phyloP scores from a whole-genome alignment of 2,797 vertebrate genomes.

The Malurus leucopterus region DNA sequence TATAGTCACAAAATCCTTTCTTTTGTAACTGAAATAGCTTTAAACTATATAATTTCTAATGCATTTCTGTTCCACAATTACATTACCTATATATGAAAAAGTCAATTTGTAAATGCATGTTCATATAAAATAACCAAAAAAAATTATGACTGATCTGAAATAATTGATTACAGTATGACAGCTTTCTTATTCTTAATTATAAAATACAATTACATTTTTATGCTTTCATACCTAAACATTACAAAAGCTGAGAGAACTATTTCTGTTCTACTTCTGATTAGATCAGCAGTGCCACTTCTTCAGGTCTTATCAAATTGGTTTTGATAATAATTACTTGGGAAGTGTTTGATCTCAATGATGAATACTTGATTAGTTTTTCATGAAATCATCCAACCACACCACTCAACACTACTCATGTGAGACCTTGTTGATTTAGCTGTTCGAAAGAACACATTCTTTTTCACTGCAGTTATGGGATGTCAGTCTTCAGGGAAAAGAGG shows the following conservation, averaged over 20 bases:
- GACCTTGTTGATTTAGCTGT: constrained; percentile 94
- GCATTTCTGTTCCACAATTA: neutral
- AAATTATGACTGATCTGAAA: constrained; percentile 58
- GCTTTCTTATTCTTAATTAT: constrained; percentile 73
- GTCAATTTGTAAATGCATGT: constrained; percentile 26
- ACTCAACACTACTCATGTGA: constrained; percentile 82
- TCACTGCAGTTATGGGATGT: constrained; percentile 75
- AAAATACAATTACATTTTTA: constrained; percentile 80
- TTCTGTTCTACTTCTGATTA: constrained; percentile 86
- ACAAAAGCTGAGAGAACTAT: constrained; percentile 68
- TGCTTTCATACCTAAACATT: constrained; percentile 74
- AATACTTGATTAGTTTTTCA: constrained; percentile 99
- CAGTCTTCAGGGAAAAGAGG: constrained; percentile 84
- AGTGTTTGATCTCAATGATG: constrained; percentile 98
- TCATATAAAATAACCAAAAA: constrained; percentile 41
- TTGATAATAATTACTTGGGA: constrained; percentile 91
- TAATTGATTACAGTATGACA: constrained; percentile 45
- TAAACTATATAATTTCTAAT: neutral
- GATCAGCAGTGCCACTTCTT: constrained; percentile 83
- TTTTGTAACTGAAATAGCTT: constrained; percentile 17
- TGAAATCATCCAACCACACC: constrained; percentile 94
- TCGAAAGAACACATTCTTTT: constrained; percentile 79
- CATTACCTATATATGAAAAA: constrained; percentile 1
- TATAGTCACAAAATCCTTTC: neutral
- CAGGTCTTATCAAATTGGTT: constrained; percentile 86